Base-by-base conservation (phyloP, 2,113 vertebrate species). In the Pica pica region DNA sequence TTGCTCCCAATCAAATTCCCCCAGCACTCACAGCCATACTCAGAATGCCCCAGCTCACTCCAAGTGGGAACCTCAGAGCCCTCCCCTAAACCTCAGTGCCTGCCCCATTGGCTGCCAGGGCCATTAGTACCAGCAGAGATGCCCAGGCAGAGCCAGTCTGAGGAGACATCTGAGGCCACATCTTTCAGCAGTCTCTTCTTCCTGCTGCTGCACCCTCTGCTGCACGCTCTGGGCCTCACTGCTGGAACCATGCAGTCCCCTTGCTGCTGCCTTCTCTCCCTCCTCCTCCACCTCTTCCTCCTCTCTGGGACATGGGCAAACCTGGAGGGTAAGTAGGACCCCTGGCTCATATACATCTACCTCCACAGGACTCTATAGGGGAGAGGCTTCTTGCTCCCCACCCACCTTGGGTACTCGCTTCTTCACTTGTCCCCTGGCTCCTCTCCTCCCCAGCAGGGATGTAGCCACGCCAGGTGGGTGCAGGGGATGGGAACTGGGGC, bases 71-170 rank as follows among this genome's bases (percentile, higher is more conserved):
- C 37, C 16, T 65, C 2, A 1, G 14, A 46, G 41, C 53, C 76
- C 80, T 89, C 80, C 95, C 71, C 21, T n/a, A 92, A 95, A 95
- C 92, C 94, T 80, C 90, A 90, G 57, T 61, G 52, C 31, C 57
- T 50, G 28, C 33, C 39, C 31, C 52, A 86, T 73, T 93, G 94
- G 87, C 47, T 96, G 56, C 39, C 75, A 67, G 67, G 37, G 28
- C 47, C 17, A 59, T 33, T 12, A n/a, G 28, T 10, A 71, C 26
- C 52, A 65, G 31, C 2, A 7, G 47, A 53, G 22, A 20, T 67
- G 33, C 42, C 28, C 1, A 2, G 79, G 42, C 52, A 67, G 53
- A 78, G 42, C 10, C 31, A 47, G 12, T 7, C 49, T 56, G 35
- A 53, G 11, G 7, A 74, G 52, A 67, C 50, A 16, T 21, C 22